phyloP scores from a whole-genome alignment of 2,113 vertebrate species.

The Macroglossus sobrinus region DNA sequence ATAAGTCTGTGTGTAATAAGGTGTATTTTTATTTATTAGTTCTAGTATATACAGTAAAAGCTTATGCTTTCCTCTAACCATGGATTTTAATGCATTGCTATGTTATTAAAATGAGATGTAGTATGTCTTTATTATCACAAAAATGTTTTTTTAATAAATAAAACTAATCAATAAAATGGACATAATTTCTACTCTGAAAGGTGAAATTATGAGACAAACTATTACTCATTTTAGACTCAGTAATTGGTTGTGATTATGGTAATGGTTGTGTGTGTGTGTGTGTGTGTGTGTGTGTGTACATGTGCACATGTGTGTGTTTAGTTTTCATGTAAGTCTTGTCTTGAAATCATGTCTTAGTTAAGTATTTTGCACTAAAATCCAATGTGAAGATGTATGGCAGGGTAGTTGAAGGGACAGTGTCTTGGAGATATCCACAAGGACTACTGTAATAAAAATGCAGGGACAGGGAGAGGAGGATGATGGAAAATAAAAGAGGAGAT shows the following conservation, averaged over 20 bases:
- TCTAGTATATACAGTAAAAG: neutral
- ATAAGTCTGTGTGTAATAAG: neutral
- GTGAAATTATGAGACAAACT: neutral
- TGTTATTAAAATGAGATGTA: slow-evolving; percentile 6
- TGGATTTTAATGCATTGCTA: neutral
- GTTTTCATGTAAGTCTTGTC: neutral
- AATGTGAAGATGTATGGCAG: neutral
- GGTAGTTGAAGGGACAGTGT: neutral
- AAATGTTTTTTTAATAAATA: slow-evolving; percentile 4
- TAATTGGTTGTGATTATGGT: neutral
- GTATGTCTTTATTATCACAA: neutral
- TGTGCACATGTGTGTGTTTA: neutral
- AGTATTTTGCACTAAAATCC: neutral
- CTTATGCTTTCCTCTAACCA: neutral
- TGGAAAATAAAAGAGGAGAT: neutral
- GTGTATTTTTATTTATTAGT: neutral
- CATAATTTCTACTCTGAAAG: neutral
- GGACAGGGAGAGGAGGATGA: neutral
- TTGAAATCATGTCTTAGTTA: neutral
- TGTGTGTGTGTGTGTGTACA: neutral
- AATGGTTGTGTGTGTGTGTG: neutral
- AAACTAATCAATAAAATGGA: neutral
- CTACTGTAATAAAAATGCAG: neutral
- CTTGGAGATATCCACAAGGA: neutral
- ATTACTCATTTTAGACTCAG: neutral